Percentiles rank a stretch among this genome's conserved stretches.
phyloP scores from a whole-genome alignment of 2,888 invertebrate genomes.

The Anorthoa munda region DNA sequence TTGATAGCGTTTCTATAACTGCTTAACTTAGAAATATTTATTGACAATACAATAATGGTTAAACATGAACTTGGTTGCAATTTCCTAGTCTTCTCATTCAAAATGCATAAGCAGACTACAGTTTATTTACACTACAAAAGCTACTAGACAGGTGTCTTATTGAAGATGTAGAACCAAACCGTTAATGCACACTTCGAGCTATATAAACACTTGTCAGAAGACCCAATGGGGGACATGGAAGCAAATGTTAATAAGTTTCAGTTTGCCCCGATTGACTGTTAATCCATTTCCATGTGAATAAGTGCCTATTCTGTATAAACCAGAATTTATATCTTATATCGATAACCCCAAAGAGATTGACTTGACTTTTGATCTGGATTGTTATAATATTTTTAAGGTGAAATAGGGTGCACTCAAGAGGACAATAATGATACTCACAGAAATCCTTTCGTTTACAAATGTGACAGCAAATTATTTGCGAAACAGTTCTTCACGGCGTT shows the following conservation, averaged over 20 bases:
- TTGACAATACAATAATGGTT: neutral
- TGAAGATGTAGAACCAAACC: neutral
- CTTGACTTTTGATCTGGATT: too few relatives aligned
- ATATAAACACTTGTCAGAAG: neutral
- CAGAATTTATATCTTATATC: too few relatives aligned
- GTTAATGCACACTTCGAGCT: neutral
- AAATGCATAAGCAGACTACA: constrained; percentile 2
- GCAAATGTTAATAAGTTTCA: neutral
- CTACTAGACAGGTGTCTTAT: neutral
- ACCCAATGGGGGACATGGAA: neutral
- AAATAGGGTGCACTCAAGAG: too few relatives aligned
- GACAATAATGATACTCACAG: neutral
- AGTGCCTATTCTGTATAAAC: too few relatives aligned
- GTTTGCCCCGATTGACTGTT: neutral
- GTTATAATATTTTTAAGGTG: too few relatives aligned
- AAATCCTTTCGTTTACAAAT: neutral
- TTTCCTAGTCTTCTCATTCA: neutral
- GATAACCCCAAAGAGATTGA: too few relatives aligned
- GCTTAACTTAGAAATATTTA: too few relatives aligned
- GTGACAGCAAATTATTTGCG: constrained; percentile 24
- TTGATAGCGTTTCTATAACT: too few relatives aligned
- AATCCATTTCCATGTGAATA: neutral
- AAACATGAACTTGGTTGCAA: neutral
- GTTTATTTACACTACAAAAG: neutral
- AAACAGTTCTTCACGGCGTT: constrained; percentile 22